Evolutionary conservation across 2,797 vertebrate species (phyloP).

Genomic region (Halcyon chelicuti): DNA sequence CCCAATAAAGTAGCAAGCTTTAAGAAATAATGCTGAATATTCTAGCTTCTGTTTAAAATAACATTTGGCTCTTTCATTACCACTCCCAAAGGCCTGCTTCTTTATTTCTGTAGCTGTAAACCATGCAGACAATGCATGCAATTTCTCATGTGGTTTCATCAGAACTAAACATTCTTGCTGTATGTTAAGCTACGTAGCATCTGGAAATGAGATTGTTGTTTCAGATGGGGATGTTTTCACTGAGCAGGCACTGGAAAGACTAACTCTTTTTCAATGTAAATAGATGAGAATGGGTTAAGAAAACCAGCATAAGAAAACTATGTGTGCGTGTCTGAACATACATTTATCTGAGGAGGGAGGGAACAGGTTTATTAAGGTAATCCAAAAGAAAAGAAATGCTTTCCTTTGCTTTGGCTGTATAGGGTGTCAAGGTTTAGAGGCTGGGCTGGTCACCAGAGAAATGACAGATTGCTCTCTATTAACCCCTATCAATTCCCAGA

Average conservation of each 20-base stretch:
- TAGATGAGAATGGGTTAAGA: neutral
- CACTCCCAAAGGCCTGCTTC: accelerated
- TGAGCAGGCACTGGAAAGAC: neutral
- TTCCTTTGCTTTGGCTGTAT: neutral
- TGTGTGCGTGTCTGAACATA: no score
- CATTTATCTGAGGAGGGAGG: neutral
- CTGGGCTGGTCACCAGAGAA: no score
- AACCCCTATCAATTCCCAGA: no score
- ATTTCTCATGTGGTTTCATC: neutral
- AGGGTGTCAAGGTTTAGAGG: neutral
- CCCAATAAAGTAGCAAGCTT: neutral
- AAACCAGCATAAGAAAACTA: neutral
- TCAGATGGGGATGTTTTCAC: neutral
- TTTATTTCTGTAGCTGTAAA: neutral
- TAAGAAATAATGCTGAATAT: neutral
- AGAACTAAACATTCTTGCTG: neutral
- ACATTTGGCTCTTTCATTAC: neutral
- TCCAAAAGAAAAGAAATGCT: neutral
- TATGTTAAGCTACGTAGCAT: neutral
- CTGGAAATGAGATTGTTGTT: neutral
- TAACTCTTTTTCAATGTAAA: neutral
- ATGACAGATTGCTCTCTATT: no score
- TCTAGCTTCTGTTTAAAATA: neutral
- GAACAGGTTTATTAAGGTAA: neutral
- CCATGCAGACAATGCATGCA: neutral